Percentiles rank a stretch among this genome's conserved stretches.
phyloP scores from a whole-genome alignment of 2,113 vertebrate genomes.

The Chaenogobius annularis region DNA sequence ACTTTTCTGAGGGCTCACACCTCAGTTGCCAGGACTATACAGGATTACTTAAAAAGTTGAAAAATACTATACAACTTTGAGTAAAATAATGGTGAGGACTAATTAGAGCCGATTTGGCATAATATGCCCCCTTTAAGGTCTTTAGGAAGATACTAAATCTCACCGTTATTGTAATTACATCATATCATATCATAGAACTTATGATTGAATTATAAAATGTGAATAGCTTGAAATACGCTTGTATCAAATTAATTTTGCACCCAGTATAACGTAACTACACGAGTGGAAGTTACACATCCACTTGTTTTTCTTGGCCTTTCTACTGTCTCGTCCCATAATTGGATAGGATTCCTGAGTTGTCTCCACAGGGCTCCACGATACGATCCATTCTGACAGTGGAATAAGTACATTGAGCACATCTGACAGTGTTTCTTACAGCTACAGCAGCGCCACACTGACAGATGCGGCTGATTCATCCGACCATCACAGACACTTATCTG shows the following conservation, averaged over 20 bases:
- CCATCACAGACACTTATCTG: conserved; percentile 42
- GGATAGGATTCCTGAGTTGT: conserved; percentile 13
- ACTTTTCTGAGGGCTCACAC: no score
- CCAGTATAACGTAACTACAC: neutral
- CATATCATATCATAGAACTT: no score
- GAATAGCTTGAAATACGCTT: no score
- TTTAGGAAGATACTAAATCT: no score
- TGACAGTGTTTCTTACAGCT: conserved; percentile 21
- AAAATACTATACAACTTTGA: no score
- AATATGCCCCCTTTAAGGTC: no score
- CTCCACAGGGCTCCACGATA: conserved; percentile 15
- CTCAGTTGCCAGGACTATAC: no score
- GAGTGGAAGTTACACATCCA: neutral
- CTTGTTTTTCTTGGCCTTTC: conserved; percentile 11
- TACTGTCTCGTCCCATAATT: conserved; percentile 24
- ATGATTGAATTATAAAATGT: no score
- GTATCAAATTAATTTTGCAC: no score
- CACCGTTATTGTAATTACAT: neutral
- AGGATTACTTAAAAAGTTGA: no score
- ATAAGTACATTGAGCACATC: conserved; percentile 2
- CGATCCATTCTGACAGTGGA: conserved; percentile 30
- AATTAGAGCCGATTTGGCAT: no score
- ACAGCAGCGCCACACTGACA: conserved; percentile 27
- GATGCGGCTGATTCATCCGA: conserved; percentile 24
- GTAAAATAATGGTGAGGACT: no score